A percentile compares a stretch with the other conserved stretches of the same genome.
Conservation (phyloP, 2,113 vertebrate species). For the human region DNA sequence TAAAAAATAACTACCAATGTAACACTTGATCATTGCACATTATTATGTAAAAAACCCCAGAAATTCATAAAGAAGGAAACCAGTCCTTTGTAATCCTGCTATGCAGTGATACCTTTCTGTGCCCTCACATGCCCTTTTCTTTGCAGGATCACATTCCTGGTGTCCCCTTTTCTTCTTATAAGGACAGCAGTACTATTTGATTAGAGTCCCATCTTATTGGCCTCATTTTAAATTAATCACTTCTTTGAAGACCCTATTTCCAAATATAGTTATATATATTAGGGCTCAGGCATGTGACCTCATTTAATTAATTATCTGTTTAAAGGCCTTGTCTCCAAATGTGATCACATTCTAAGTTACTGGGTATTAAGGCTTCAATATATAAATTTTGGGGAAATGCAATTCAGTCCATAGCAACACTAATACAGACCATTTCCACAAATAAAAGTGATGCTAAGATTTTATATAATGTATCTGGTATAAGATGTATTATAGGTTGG, state of each 20-base stretch:
- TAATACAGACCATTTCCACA: background rate
- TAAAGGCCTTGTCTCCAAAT: background rate
- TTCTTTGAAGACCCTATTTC: background rate
- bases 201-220: background rate
- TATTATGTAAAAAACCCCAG: background rate
- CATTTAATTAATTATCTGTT: background rate
- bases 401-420: background rate
- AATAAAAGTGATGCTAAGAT: background rate
- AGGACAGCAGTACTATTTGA: background rate
- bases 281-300: background rate
- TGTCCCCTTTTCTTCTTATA: background rate
- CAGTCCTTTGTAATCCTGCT: background rate
- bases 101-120: background rate
- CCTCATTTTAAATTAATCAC: background rate
- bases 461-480: background rate
- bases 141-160: too few relatives aligned
- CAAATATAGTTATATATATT: background rate
- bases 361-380: background rate
- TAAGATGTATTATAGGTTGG: background rate
- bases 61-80: background rate
- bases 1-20: background rate
- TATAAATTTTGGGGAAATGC: background rate
- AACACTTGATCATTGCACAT: background rate
- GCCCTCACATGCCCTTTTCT: background rate
- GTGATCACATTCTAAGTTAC: background rate